These are phyloP conservation scores for Chrysomela aeneicollis DNA, from an alignment of 2,888 invertebrate genomes.

Conservation along the genomic window DNA sequence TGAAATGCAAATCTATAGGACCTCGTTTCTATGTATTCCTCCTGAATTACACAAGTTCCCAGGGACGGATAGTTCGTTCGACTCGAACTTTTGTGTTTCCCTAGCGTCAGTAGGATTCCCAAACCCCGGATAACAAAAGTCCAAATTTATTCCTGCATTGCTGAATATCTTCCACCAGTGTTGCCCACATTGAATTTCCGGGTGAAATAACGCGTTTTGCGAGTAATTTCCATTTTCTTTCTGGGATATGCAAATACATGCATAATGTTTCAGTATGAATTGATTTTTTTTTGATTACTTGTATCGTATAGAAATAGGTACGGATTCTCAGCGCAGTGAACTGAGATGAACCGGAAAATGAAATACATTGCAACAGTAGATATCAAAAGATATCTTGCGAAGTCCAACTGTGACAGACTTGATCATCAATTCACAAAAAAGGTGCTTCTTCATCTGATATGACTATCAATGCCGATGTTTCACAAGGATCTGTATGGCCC, in stretches of 20 bases:
- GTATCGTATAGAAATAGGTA: neutral
- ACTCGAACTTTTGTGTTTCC: slow-evolving; percentile 2
- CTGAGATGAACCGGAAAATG: neutral
- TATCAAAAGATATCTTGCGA: too few species aligned
- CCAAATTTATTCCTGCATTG: slow-evolving; percentile 5
- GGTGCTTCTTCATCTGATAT: too few species aligned
- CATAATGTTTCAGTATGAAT: neutral
- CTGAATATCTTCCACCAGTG: slow-evolving; percentile 1
- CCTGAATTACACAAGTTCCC: neutral
- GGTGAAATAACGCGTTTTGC: neutral
- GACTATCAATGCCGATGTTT: too few species aligned
- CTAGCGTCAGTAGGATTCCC: neutral
- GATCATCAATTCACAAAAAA: too few species aligned
- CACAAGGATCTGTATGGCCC: too few species aligned
- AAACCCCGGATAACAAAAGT: slow-evolving; percentile 1
- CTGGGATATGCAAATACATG: neutral
- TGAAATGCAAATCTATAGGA: neutral
- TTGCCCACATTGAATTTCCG: neutral
- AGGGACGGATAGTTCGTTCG: neutral
- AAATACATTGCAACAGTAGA: neutral
- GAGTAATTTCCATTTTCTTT: neutral
- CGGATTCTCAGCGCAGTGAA: neutral
- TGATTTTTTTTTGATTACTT: neutral
- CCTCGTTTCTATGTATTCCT: neutral
- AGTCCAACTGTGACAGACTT: too few species aligned